A percentile compares a stretch with the other conserved stretches of the same genome.
Conservation (phyloP, 2,888 invertebrate genomes). For the Eudemis profundana region DNA sequence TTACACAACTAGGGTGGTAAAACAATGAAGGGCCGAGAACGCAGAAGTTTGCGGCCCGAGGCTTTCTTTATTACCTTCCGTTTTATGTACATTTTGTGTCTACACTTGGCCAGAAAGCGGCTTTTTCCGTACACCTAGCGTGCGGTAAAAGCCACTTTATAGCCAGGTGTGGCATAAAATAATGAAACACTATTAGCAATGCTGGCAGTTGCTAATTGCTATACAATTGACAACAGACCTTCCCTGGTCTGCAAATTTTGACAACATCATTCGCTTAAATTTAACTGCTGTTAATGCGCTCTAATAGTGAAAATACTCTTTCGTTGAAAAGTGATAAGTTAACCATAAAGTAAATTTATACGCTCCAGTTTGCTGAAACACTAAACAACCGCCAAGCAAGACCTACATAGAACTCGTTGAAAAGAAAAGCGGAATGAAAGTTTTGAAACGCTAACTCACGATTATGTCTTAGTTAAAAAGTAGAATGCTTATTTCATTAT, state of each 20-base stretch:
- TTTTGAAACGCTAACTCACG: constrained; percentile 24
- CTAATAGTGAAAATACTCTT: background rate
- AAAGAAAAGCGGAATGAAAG: constrained; percentile 35
- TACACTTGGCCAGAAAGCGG: too few relatives aligned
- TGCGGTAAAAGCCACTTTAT: too few relatives aligned
- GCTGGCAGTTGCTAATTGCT: background rate
- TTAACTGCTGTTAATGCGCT: background rate
- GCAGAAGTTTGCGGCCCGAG: too few relatives aligned
- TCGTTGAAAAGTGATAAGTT: constrained; percentile 11
- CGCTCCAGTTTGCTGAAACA: constrained; percentile 28
- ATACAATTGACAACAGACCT: too few relatives aligned
- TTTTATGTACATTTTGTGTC: too few relatives aligned
- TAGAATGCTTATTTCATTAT: background rate
- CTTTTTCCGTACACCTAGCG: too few relatives aligned
- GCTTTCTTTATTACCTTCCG: too few relatives aligned
- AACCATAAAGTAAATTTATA: constrained; percentile 7
- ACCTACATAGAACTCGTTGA: constrained; percentile 27
- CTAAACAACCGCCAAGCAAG: constrained; percentile 3
- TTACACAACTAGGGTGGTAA: too few relatives aligned
- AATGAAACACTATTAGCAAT: too few relatives aligned
- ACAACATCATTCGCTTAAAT: background rate
- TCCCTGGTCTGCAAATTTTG: background rate
- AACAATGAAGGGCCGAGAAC: too few relatives aligned
- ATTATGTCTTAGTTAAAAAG: constrained; percentile 15
- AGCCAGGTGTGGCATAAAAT: too few relatives aligned